Evolutionary conservation across 2,888 invertebrate species (phyloP), one percentile per base, ranked within the genome.

Genomic region (Drosophila diplacantha): DNA sequence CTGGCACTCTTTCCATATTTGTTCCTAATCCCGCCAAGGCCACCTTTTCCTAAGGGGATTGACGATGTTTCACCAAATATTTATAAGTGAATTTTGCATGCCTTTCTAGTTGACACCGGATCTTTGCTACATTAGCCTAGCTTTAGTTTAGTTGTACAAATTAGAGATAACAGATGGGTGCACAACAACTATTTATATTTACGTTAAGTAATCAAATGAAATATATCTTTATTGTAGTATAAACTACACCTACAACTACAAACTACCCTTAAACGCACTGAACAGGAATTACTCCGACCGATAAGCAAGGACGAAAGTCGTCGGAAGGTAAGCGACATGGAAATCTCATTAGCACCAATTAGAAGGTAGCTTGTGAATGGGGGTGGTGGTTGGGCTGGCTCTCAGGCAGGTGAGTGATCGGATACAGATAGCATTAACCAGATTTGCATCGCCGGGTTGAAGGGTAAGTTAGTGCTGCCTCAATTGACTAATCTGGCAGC

Each of bases 21-120:
- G 49, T 84, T 26, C 83, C 83, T 0, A 78, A 72, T 58, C 62
- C 66, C 2, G 74, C 77, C 24, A 75, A 79, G 54, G 35, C 68
- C 6, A 51, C 69, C 8, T 74, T 71, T 57, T 70, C 72, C 24
- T 78, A 70, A 18, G 24, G 5, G 20, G 26, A 35, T 35, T 6
- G 37, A 32, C n/a, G 14, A 47, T 7, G 5, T 16, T 14, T 1
- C 8, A 8, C 5, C 7, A 29, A 1, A 29, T 29, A 44, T 29
- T 18, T 44, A 29, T 44, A 18, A 29, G 18, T 56, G 20, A 14
- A 20, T 14, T 46, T 41, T n/a, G 7, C 11, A 8, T 12, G 46
- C 16, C 6, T 12, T 32, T 38, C 31, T 57, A 22, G n/a, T 31
- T 54, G 11, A 29, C 47, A 47, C 31, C 59, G 26, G 60, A 59